phyloP scores from a whole-genome alignment of 2,797 vertebrate genomes.

The Cuniculus paca region DNA sequence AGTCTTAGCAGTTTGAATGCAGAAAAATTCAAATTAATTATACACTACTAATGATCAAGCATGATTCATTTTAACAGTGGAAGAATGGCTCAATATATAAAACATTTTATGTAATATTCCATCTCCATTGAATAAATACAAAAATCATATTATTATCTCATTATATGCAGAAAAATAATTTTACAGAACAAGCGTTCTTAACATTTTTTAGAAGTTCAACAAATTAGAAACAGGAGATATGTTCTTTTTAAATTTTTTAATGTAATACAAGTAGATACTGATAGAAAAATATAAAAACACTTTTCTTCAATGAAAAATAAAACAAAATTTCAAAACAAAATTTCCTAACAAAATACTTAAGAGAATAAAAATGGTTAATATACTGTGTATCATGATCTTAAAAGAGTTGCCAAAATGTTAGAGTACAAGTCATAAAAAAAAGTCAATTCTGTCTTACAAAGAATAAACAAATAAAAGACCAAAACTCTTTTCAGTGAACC shows the following conservation, averaged over 20 bases:
- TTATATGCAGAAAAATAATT: not conserved
- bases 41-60: not conserved
- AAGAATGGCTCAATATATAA: not conserved
- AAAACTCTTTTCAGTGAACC: not conserved
- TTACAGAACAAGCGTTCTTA: not conserved
- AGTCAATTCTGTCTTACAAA: not conserved
- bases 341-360: not conserved
- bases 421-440: not conserved
- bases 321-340: not conserved
- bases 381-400: not conserved
- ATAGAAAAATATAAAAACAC: not conserved
- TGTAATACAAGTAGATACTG: not conserved
- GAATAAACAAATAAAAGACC: not conserved
- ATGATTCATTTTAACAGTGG: not conserved
- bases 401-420: not conserved
- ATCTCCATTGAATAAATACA: not conserved
- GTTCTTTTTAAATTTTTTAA: not conserved
- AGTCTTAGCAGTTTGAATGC: not conserved
- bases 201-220: not conserved
- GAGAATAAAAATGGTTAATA: not conserved
- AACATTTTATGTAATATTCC: not conserved
- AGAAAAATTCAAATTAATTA: not conserved
- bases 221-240: not conserved
- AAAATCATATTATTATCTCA: not conserved
- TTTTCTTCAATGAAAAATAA: not conserved